Percentiles rank a stretch among this genome's conserved stretches.
Conservation (phyloP, 2,113 vertebrate species). For the Neoarius graeffei region DNA sequence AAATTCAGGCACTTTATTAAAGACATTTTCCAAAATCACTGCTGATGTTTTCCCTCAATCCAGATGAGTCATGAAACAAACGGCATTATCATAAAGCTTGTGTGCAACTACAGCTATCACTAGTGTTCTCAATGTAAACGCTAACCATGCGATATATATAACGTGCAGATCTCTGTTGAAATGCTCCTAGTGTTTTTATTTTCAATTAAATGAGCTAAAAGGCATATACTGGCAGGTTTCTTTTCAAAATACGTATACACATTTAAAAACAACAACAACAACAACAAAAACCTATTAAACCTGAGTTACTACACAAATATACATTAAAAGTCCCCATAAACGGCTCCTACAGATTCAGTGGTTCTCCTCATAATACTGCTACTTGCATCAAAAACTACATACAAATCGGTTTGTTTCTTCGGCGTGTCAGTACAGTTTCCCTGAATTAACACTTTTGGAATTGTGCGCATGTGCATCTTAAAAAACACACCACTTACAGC, state of each 20-base stretch:
- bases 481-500: not conserved
- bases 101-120: not conserved
- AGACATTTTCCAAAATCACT: not conserved
- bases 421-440: not conserved
- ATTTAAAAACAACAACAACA: not conserved
- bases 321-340: not conserved
- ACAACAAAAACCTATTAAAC: not conserved
- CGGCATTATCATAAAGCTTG: not conserved
- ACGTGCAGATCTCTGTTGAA: not conserved
- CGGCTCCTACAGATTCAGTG: not conserved
- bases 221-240: not conserved
- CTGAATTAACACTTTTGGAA: not conserved
- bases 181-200: too few relatives aligned
- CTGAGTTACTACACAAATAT: conserved; percentile 13
- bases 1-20: conserved; percentile 14
- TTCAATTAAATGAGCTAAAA: not conserved
- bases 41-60: not conserved
- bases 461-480: not conserved
- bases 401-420: not conserved
- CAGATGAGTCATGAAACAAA: not conserved
- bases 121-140: not conserved
- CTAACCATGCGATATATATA: not conserved
- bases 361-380: conserved; percentile 10
- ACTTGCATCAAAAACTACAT: not conserved
- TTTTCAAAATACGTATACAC: not conserved